Conservation (phyloP, 1,140 invertebrate genomes). For the Drosophila littoralis region DNA sequence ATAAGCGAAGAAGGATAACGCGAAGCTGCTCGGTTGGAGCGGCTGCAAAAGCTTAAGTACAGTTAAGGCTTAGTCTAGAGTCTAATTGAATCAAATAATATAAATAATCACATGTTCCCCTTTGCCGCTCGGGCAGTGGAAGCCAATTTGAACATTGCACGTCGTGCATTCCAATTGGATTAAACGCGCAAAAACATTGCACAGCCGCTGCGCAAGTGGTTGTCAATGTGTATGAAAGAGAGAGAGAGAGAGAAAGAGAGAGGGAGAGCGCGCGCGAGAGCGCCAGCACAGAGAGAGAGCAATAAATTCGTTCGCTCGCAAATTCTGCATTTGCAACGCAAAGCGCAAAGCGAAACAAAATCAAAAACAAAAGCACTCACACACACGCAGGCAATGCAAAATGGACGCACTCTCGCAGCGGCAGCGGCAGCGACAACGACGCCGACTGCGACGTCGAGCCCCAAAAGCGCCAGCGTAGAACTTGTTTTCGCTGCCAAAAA, state of each 20-base stretch:
- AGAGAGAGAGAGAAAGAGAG: background rate
- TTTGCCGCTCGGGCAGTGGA: background rate
- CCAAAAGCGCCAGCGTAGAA: conserved; percentile 18
- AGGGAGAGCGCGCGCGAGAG: conserved; percentile 17
- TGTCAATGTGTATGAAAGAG: conserved; percentile 28
- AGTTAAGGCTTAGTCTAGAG: background rate
- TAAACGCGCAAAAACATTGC: conserved; percentile 54
- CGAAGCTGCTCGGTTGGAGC: too few species aligned
- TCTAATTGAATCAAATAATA: background rate
- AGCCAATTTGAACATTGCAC: conserved; percentile 49
- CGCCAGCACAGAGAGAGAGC: conserved; percentile 18
- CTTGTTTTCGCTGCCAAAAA: conserved; percentile 41
- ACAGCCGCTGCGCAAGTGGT: conserved; percentile 59
- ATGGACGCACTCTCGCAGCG: conserved; percentile 45
- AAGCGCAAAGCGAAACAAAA: conserved; percentile 47
- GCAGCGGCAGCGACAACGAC: conserved; percentile 29
- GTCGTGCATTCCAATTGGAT: conserved; percentile 78
- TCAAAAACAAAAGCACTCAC: conserved; percentile 58
- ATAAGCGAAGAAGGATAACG: background rate
- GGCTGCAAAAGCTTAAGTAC: background rate
- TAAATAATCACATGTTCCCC: background rate
- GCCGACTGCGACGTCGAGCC: conserved; percentile 36
- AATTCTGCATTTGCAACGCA: conserved; percentile 71
- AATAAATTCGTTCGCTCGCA: conserved; percentile 30
- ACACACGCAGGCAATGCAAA: conserved; percentile 59